A percentile compares a stretch with the other conserved stretches of the same genome.
These are phyloP conservation scores for Syritta pipiens DNA, from an alignment of 2,888 invertebrate genomes.

Conservation along the genomic window DNA sequence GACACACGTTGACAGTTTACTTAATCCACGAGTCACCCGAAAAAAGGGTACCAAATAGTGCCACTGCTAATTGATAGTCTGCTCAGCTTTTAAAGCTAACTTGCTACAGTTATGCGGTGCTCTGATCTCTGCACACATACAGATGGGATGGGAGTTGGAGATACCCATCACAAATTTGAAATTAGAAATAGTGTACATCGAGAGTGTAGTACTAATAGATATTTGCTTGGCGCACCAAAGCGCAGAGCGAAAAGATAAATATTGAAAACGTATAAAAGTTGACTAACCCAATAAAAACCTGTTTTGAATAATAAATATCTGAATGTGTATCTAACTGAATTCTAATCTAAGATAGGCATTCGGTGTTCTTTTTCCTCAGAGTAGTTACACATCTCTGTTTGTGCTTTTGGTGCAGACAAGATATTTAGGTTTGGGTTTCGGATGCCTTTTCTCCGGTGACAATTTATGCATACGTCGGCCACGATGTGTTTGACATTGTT, in stretches of 20 bases:
- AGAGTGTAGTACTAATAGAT: conserved; percentile 1
- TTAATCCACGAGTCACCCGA: background rate
- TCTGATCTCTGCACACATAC: conserved; percentile 6
- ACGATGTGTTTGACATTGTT: background rate
- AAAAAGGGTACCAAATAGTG: conserved; percentile 3
- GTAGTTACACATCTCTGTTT: conserved; percentile 15
- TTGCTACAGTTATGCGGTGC: conserved; percentile 24
- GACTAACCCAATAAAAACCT: conserved; percentile 64
- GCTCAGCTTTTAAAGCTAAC: conserved; percentile 25
- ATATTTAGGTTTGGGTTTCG: conserved; percentile 34
- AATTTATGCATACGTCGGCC: conserved; percentile 46
- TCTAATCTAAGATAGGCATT: conserved; percentile 43
- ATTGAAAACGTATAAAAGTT: conserved; percentile 51
- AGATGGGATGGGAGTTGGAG: no score
- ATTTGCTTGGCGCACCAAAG: conserved; percentile 3
- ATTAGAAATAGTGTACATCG: conserved; percentile 7
- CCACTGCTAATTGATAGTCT: conserved; percentile 30
- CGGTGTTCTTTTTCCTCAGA: conserved; percentile 12
- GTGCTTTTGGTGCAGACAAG: background rate
- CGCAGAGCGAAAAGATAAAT: conserved; percentile 10
- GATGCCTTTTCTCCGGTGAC: conserved; percentile 9
- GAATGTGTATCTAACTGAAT: conserved; percentile 49
- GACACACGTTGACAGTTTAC: no score
- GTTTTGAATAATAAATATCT: conserved; percentile 60
- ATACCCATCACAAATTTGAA: conserved; percentile 5